Evolutionary conservation across 2,113 vertebrate species (phyloP).

Genomic region (Triplophysa dalaica): DNA sequence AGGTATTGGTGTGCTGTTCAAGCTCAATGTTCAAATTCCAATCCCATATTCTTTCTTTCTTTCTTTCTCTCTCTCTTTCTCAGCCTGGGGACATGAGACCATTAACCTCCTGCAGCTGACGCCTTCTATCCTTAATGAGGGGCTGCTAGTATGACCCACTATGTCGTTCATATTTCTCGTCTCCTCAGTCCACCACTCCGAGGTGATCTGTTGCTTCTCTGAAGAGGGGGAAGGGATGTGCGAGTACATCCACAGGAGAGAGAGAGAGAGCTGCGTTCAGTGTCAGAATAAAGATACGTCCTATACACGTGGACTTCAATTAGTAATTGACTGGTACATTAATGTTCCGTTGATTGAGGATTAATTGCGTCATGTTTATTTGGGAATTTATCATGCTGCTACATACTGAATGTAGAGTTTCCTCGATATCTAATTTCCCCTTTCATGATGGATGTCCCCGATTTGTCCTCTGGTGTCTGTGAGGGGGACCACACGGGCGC

Average conservation of each 20-base stretch:
- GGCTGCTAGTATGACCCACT: constrained; percentile 51
- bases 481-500: constrained; percentile 18
- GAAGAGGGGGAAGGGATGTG: constrained; percentile 32
- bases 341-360: constrained; percentile 35
- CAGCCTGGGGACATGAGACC: constrained; percentile 59
- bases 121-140: constrained; percentile 57
- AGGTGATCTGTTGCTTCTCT: constrained; percentile 47
- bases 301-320: constrained; percentile 9
- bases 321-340: constrained; percentile 32
- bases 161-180: constrained; percentile 57
- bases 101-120: constrained; percentile 60
- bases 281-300: constrained; percentile 14
- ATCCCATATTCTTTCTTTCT: background rate
- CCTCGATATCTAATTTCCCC: constrained; percentile 32
- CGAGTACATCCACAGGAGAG: constrained; percentile 1
- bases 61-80: constrained; percentile 45
- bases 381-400: constrained; percentile 33
- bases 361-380: constrained; percentile 44
- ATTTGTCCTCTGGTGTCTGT: constrained; percentile 40
- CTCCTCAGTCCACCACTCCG: constrained; percentile 46
- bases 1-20: background rate
- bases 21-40: background rate
- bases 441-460: constrained; percentile 38
- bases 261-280: background rate
- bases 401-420: constrained; percentile 11